phyloP scores from a whole-genome alignment of 2,888 invertebrate genomes.

The Nephrotoma guestfalica region DNA sequence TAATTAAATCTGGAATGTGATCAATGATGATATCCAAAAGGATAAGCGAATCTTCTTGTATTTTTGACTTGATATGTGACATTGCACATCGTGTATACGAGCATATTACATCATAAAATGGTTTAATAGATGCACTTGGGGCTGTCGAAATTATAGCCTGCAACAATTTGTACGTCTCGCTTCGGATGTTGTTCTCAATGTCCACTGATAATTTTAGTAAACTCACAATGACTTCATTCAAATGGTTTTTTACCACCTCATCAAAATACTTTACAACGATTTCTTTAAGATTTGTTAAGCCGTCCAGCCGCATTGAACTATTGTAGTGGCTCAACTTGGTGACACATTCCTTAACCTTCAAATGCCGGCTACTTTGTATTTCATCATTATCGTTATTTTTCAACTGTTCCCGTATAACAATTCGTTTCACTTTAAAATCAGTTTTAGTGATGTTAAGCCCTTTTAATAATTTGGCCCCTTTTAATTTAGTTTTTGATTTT shows the following conservation, averaged over 20 bases:
- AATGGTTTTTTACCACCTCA: conserved; percentile 33
- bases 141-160: conserved; percentile 21
- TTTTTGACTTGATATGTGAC: conserved; percentile 68
- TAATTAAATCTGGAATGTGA: conserved; percentile 49
- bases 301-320: conserved; percentile 26
- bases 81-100: conserved; percentile 76
- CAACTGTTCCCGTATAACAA: conserved; percentile 66
- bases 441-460: conserved; percentile 82
- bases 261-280: conserved; percentile 30
- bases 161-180: conserved; percentile 35
- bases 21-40: conserved; percentile 63
- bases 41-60: conserved; percentile 71
- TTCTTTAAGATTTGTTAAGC: conserved; percentile 24
- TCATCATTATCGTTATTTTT: conserved; percentile 49
- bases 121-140: conserved; percentile 36
- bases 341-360: conserved; percentile 43
- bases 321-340: conserved; percentile 36
- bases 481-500: conserved; percentile 79
- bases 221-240: conserved; percentile 53
- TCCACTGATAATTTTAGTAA: conserved; percentile 56
- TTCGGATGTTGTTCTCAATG: conserved; percentile 43
- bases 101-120: conserved; percentile 62
- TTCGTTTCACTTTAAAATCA: conserved; percentile 77
- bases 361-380: conserved; percentile 51
- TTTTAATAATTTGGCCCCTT: conserved; percentile 67